Percentiles rank a stretch among this genome's conserved stretches.
Evolutionary conservation across 2,797 vertebrate genomes (phyloP).

Genomic region (Enoplosus armatus): DNA sequence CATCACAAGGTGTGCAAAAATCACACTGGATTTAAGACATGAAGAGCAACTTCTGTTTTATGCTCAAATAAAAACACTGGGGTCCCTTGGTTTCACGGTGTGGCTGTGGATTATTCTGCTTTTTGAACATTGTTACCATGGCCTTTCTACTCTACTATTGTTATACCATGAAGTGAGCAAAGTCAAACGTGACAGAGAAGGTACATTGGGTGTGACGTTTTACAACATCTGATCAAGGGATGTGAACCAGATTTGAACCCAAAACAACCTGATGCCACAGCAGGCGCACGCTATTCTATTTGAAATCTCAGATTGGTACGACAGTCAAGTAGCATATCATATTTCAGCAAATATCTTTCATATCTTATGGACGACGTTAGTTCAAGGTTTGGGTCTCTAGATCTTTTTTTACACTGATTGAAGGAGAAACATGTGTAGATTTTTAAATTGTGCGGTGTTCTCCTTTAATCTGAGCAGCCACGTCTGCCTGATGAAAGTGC

Average conservation of each 20-base stretch:
- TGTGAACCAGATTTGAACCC: conserved; percentile 44
- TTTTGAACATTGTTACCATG: conserved; percentile 63
- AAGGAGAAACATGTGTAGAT: conserved; percentile 70
- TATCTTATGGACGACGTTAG: not conserved
- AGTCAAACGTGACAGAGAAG: conserved; percentile 51
- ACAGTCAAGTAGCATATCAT: not conserved
- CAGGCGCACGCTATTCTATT: conserved; percentile 27
- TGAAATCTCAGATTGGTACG: not conserved
- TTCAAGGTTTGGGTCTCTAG: conserved; percentile 13
- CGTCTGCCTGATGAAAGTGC: conserved; percentile 68
- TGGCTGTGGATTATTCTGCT: conserved; percentile 65
- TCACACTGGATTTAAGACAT: conserved; percentile 79
- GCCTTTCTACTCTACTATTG: conserved; percentile 48
- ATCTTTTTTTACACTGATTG: conserved; percentile 52
- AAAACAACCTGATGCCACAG: conserved; percentile 36
- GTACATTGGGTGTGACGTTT: conserved; percentile 50
- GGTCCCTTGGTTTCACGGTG: conserved; percentile 69
- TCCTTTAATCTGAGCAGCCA: conserved; percentile 69
- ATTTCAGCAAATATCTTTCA: conserved; percentile 22
- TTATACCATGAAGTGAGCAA: conserved; percentile 42
- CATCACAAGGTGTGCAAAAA: conserved; percentile 76
- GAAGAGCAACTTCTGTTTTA: conserved; percentile 78
- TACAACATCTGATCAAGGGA: conserved; percentile 54
- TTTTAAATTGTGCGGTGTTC: conserved; percentile 66
- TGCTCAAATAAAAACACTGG: conserved; percentile 72